A percentile compares a stretch with the other conserved stretches of the same genome.
Evolutionary conservation across 2,888 invertebrate genomes (phyloP).

Genomic region (Drosophila barbarae): DNA sequence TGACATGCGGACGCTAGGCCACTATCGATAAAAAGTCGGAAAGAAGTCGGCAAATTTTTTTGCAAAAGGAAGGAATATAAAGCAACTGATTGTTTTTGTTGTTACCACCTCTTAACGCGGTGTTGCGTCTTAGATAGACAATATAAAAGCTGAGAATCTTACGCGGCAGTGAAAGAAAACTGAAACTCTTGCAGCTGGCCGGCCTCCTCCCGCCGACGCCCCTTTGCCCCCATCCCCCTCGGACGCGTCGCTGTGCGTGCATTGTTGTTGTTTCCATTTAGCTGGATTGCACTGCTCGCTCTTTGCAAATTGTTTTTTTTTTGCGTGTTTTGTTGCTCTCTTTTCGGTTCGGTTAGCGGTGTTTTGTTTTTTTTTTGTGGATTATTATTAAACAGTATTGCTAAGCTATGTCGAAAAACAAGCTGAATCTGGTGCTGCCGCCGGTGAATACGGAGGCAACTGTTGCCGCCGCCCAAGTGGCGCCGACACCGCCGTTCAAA

Average conservation of each 20-base stretch:
- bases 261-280: conserved; percentile 22
- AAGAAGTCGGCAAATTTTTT: conserved; percentile 13
- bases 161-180: conserved; percentile 3
- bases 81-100: conserved; percentile 2
- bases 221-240: conserved; percentile 23
- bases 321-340: conserved; percentile 14
- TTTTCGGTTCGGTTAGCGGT: conserved; percentile 10
- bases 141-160: background rate
- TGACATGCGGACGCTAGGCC: no score
- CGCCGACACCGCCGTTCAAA: conserved; percentile 80
- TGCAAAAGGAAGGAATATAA: conserved; percentile 10
- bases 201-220: conserved; percentile 16
- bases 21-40: no score
- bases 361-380: conserved; percentile 6
- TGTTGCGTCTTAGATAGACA: background rate
- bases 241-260: conserved; percentile 31
- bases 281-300: conserved; percentile 8
- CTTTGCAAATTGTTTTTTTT: conserved; percentile 11
- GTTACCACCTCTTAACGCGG: background rate
- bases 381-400: conserved; percentile 9
- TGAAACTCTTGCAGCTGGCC: conserved; percentile 24
- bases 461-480: conserved; percentile 81
- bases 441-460: conserved; percentile 90
- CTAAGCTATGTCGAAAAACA: conserved; percentile 90
- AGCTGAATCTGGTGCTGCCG: conserved; percentile 92